A percentile compares a stretch with the other conserved stretches of the same genome.
These are phyloP conservation scores for Euphydryas editha DNA, from an alignment of 2,888 invertebrate species.

Conservation along the genomic window DNA sequence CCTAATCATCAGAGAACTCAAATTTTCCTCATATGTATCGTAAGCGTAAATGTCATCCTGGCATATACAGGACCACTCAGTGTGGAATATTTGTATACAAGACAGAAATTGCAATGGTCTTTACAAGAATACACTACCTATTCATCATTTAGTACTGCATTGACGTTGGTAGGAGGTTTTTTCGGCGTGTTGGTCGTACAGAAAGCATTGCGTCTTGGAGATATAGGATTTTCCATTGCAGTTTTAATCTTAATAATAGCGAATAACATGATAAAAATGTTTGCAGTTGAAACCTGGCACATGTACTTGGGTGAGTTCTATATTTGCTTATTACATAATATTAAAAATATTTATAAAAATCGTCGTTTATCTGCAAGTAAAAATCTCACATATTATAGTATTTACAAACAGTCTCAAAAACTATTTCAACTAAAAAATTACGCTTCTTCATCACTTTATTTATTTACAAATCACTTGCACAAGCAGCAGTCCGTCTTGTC, in stretches of 20 bases:
- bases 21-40: constrained; percentile 66
- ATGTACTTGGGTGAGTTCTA: constrained; percentile 70
- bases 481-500: too few relatives aligned
- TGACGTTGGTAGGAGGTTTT: constrained; percentile 76
- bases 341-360: background rate
- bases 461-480: too few relatives aligned
- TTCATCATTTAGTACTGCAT: constrained; percentile 70
- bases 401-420: too few relatives aligned
- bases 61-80: constrained; percentile 66
- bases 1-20: constrained; percentile 72
- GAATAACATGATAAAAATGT: constrained; percentile 56
- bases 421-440: too few relatives aligned
- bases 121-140: constrained; percentile 82
- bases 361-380: too few relatives aligned
- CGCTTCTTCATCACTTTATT: too few relatives aligned
- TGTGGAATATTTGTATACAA: constrained; percentile 83
- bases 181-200: constrained; percentile 59
- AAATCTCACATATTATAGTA: too few relatives aligned
- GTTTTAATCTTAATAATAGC: constrained; percentile 51
- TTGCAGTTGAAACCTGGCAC: constrained; percentile 56
- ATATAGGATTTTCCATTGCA: constrained; percentile 52
- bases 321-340: background rate
- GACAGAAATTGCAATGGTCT: constrained; percentile 85
- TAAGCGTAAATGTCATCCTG: constrained; percentile 56
- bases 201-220: constrained; percentile 63